Conservation (phyloP, 2,797 vertebrate species). For the Tenualosa thibaudeaui region DNA sequence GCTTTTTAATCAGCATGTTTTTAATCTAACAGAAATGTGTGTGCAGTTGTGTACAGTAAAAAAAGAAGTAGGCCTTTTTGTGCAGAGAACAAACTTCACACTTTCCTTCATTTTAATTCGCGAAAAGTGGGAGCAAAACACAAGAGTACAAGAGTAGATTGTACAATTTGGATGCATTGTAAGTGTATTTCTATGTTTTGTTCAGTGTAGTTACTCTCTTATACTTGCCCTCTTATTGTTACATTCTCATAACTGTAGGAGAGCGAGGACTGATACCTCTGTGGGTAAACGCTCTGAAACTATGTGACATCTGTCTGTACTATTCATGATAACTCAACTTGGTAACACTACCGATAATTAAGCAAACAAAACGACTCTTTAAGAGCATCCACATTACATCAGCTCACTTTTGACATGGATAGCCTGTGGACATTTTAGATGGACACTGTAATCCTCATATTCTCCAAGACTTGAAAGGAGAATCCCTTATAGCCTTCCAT, state of each 20-base stretch:
- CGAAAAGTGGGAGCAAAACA: too few relatives aligned
- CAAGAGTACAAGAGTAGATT: too few relatives aligned
- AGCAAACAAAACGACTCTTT: background rate
- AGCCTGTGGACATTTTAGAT: background rate
- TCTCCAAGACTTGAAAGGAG: background rate
- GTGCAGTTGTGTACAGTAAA: too few relatives aligned
- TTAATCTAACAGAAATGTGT: too few relatives aligned
- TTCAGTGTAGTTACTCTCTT: background rate
- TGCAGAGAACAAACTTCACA: too few relatives aligned
- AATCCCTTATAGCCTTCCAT: background rate
- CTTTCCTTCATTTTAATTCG: too few relatives aligned
- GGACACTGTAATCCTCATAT: slow-evolving; percentile 5
- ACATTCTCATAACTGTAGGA: background rate
- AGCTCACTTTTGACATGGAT: background rate
- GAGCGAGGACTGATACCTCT: background rate
- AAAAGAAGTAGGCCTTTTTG: too few relatives aligned
- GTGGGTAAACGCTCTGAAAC: background rate
- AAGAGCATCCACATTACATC: slow-evolving; percentile 5
- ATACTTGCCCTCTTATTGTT: slow-evolving; percentile 6
- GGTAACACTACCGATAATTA: background rate
- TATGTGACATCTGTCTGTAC: background rate
- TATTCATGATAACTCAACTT: background rate
- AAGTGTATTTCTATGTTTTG: too few relatives aligned
- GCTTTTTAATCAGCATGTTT: too few relatives aligned
- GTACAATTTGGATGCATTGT: too few relatives aligned